These are phyloP conservation scores for Sesia bembeciformis DNA, from an alignment of 2,888 invertebrate genomes.

Conservation along the genomic window DNA sequence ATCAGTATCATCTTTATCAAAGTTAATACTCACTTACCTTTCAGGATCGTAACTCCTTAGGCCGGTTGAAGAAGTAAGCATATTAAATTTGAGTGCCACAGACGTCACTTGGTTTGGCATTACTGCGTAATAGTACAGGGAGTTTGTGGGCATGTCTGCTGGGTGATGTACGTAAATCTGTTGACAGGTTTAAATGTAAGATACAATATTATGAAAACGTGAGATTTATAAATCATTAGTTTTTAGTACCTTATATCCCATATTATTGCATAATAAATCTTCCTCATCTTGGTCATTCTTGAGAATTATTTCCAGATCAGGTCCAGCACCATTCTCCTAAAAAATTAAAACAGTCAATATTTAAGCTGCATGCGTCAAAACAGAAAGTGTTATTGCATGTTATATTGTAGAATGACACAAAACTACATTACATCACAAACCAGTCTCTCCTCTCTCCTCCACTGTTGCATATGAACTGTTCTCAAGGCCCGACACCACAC, in stretches of 20 bases:
- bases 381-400: too few species aligned
- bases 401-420: too few species aligned
- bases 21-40: not conserved
- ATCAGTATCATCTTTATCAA: too few species aligned
- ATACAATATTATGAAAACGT: not conserved
- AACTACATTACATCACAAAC: too few species aligned
- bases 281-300: not conserved
- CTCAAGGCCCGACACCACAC: too few species aligned
- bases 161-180: constrained; percentile 10
- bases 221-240: not conserved
- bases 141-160: constrained; percentile 6
- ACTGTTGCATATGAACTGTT: too few species aligned
- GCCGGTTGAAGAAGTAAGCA: constrained; percentile 5
- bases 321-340: constrained; percentile 3
- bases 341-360: not conserved
- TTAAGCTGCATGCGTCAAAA: too few species aligned
- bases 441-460: too few species aligned
- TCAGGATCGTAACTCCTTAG: constrained; percentile 1
- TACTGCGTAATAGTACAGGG: constrained; percentile 7
- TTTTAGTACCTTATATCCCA: constrained; percentile 2
- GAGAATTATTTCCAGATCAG: constrained; percentile 2
- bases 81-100: constrained; percentile 6
- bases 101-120: constrained; percentile 5
- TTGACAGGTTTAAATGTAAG: not conserved
- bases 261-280: not conserved